Conservation (phyloP, 2,888 invertebrate genomes). For the Halocaridina rubra region DNA sequence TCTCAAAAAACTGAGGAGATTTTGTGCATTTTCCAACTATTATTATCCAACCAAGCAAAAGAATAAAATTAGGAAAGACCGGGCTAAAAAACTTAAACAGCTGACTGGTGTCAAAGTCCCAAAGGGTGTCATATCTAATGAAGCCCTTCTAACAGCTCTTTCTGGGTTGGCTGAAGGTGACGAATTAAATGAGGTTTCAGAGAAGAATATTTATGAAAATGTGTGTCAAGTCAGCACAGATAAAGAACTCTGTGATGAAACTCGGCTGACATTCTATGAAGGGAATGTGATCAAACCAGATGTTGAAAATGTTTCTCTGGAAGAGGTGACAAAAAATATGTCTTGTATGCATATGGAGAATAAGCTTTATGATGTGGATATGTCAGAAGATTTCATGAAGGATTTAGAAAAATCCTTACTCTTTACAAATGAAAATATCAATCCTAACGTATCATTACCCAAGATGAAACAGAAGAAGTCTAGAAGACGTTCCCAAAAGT, state of each 20-base stretch:
- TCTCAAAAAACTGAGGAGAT: conserved; percentile 3
- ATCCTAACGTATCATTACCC: not conserved
- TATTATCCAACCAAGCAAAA: conserved; percentile 24
- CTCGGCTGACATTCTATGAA: not conserved
- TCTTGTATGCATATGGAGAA: not conserved
- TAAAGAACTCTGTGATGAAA: not conserved
- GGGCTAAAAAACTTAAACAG: conserved; percentile 16
- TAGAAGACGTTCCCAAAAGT: conserved; percentile 2
- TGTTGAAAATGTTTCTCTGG: not conserved
- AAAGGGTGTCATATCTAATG: not conserved
- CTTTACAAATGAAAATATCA: not conserved
- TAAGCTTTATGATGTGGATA: not conserved
- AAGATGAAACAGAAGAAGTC: conserved; percentile 7
- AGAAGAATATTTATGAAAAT: not conserved
- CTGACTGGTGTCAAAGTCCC: conserved; percentile 31
- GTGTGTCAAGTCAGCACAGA: not conserved
- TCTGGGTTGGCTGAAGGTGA: conserved; percentile 16
- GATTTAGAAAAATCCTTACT: not conserved
- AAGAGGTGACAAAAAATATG: not conserved
- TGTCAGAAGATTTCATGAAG: not conserved
- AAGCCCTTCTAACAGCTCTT: not conserved
- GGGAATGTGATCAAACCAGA: conserved; percentile 16
- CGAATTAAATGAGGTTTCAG: not conserved
- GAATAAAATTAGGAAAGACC: conserved; percentile 16
- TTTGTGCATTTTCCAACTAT: conserved; percentile 25